A percentile compares a stretch with the other conserved stretches of the same genome.
These are phyloP conservation scores for Corynorhinus townsendii DNA, from an alignment of 2,113 vertebrate species.

Conservation along the genomic window DNA sequence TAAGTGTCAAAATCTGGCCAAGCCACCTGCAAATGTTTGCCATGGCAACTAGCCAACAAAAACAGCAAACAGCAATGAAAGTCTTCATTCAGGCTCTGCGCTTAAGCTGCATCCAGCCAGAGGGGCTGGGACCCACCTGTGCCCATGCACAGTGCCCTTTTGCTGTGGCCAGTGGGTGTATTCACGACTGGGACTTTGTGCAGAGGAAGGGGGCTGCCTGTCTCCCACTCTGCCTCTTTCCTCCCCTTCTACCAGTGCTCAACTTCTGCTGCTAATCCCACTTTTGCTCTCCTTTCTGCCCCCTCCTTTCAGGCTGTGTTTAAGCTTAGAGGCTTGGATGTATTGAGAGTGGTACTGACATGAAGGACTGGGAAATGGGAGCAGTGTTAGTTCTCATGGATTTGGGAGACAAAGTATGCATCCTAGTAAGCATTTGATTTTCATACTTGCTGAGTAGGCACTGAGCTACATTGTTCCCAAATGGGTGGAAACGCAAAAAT, in stretches of 20 bases:
- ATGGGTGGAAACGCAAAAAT: slow-evolving; percentile 48
- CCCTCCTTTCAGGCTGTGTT: not conserved
- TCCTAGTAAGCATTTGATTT: slow-evolving; percentile 54
- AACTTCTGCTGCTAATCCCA: not conserved
- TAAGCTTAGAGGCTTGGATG: not conserved
- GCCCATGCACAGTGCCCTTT: slow-evolving; percentile 70
- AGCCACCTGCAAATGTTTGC: slow-evolving; percentile 90
- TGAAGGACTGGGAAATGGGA: slow-evolving; percentile 51
- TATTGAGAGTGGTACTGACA: slow-evolving; percentile 31
- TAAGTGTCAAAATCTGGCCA: slow-evolving; percentile 88
- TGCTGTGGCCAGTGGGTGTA: slow-evolving; percentile 59
- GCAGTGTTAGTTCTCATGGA: not conserved
- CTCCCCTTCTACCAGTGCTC: not conserved
- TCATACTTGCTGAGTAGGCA: slow-evolving; percentile 50
- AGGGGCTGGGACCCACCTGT: slow-evolving; percentile 83
- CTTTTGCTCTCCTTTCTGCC: not conserved
- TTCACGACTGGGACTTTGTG: slow-evolving; percentile 65
- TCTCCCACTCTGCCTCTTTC: not conserved
- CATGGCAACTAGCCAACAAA: slow-evolving; percentile 85
- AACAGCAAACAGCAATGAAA: slow-evolving; percentile 87
- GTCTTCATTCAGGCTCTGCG: slow-evolving; percentile 82
- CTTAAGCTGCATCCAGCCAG: slow-evolving; percentile 74
- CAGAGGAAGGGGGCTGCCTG: slow-evolving; percentile 24
- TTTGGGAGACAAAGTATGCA: slow-evolving; percentile 5
- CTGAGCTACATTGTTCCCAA: slow-evolving; percentile 50